A percentile compares a stretch with the other conserved stretches of the same genome.
These are phyloP conservation scores for Meloidogyne exigua DNA, from an alignment of 1,140 invertebrate genomes.

Conservation along the genomic window DNA sequence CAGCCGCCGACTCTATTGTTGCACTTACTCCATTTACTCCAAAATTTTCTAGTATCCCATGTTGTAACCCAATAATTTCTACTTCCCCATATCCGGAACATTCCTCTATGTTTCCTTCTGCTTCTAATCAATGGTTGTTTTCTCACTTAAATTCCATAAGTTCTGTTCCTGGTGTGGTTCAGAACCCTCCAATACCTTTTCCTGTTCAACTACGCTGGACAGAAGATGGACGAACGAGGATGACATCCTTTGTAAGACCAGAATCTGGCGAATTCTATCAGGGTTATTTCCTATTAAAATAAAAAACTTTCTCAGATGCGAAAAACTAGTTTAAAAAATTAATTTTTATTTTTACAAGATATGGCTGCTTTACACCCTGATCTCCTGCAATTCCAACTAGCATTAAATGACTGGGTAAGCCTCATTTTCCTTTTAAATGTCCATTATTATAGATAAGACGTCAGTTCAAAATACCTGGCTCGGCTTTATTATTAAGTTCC, in stretches of 20 bases:
- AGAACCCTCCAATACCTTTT: conserved; percentile 15
- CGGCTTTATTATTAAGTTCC: conserved; percentile 44
- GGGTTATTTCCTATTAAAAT: conserved; percentile 10
- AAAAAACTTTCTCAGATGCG: background rate
- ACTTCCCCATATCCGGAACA: background rate
- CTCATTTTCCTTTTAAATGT: background rate
- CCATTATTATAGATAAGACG: conserved; percentile 37
- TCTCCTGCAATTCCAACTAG: conserved; percentile 47
- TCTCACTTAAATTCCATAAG: background rate
- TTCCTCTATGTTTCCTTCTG: background rate
- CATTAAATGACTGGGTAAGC: conserved; percentile 50
- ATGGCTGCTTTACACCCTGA: conserved; percentile 44
- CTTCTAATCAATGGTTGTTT: background rate
- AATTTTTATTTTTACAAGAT: conserved; percentile 27
- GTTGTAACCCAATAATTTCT: background rate
- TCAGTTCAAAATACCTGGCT: conserved; percentile 38
- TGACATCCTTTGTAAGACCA: conserved; percentile 20
- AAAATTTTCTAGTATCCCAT: conserved; percentile 36
- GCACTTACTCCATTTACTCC: conserved; percentile 38
- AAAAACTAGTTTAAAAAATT: background rate
- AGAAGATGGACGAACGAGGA: background rate
- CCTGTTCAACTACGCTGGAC: background rate
- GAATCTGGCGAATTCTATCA: conserved; percentile 20
- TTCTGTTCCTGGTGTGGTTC: conserved; percentile 24
- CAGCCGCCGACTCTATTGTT: conserved; percentile 27